Base-by-base conservation (phyloP, 2,888 invertebrate genomes). In the Acrocera orbiculus region DNA sequence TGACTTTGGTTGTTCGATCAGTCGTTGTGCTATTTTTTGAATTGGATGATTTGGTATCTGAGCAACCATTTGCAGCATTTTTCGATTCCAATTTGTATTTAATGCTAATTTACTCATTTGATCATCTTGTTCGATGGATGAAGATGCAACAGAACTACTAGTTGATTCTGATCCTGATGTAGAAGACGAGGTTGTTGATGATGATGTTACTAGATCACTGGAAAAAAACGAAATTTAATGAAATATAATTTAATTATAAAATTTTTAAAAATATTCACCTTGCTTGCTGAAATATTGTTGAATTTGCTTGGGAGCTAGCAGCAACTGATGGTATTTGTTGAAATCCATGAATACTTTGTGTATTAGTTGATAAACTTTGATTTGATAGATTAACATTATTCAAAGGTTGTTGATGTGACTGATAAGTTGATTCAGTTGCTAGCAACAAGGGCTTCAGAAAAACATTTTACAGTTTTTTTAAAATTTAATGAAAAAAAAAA, bases 1-100 rank as follows among this genome's bases (percentile, higher is more conserved):
- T 11, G 61, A 58, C 44, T 61, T 61, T n/a, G 60, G 37, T 36
- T 37, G 60, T 40, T 59, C 58, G 37, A 58, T 57, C 38, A 56
- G 51, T 32, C 55, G 55, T 17, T 53, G 56, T 40, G 54, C 50
- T 19, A 51, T 48, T 36, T 48, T 47, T 35, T 47, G 46, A 36
- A 45, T 37, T 9, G 44, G 45, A 38, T 46, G 44, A 36, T 46
- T 46, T 16, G 48, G 46, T 29, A 52, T 50, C 40, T 58, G 51
- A 31, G 57, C 54, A 47, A 57, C 57, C 38, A 59, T 54, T 41
- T 57, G 53, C 10, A 60, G 46, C 42, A 58, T 51, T 40, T 55
- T 44, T 5, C 42, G 41, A 34, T 44, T 57, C 32, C 52, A 41
- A 36, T 51, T 50, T 16, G 51, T 45, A 42, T 46, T 47, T 29